phyloP scores from a whole-genome alignment of 2,888 invertebrate species.

The Hypomecis punctinalis region DNA sequence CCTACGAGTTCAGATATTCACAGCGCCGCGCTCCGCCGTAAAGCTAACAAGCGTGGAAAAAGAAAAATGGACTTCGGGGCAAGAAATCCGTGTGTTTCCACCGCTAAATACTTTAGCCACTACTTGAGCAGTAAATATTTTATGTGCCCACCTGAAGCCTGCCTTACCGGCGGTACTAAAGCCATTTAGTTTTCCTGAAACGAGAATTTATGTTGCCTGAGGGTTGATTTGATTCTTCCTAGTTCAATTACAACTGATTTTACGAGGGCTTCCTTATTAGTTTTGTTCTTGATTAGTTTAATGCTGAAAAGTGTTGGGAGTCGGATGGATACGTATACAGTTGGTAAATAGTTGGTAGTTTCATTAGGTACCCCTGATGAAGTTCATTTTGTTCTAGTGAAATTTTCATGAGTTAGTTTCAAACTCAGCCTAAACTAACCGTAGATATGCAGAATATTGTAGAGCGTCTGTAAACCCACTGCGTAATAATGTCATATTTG shows the following conservation, averaged over 20 bases:
- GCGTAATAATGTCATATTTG: too few relatives aligned
- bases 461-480: too few relatives aligned
- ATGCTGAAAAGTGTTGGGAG: constrained; percentile 32
- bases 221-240: constrained; percentile 51
- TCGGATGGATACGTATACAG: neutral
- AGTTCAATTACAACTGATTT: constrained; percentile 46
- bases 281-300: constrained; percentile 45
- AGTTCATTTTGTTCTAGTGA: neutral
- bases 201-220: constrained; percentile 52
- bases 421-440: too few relatives aligned
- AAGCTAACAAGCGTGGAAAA: constrained; percentile 50
- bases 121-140: constrained; percentile 66
- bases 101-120: constrained; percentile 64
- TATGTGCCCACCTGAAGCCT: constrained; percentile 61
- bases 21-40: constrained; percentile 44
- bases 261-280: constrained; percentile 43
- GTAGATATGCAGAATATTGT: too few relatives aligned
- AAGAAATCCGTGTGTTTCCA: constrained; percentile 58
- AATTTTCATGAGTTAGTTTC: neutral
- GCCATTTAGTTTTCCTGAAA: constrained; percentile 51
- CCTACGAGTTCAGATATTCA: constrained; percentile 49
- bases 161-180: constrained; percentile 53
- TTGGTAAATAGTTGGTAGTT: constrained; percentile 2
- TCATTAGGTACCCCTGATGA: neutral
- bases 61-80: constrained; percentile 54